Percentiles rank a stretch among this genome's conserved stretches.
Conservation (phyloP, 2,888 invertebrate genomes). For the Sabatieria punctata region DNA sequence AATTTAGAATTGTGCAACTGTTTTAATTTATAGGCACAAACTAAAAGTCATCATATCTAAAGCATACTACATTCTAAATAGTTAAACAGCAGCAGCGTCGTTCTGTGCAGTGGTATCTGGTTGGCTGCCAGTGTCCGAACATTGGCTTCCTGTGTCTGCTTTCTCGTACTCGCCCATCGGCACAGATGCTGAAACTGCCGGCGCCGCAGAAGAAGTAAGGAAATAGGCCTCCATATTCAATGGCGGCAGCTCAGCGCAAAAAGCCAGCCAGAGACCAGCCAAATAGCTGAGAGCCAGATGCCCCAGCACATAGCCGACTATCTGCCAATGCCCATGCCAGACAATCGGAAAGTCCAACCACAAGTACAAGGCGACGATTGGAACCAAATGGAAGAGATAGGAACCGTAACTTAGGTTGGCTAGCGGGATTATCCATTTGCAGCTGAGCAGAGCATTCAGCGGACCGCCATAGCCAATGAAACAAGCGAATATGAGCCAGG, state of each 20-base stretch:
- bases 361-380: not conserved
- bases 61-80: no score
- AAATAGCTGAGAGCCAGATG: not conserved
- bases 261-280: not conserved
- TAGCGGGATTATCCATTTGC: not conserved
- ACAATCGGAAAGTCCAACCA: not conserved
- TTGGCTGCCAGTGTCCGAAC: no score
- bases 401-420: not conserved
- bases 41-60: no score
- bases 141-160: no score
- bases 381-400: not conserved
- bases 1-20: no score
- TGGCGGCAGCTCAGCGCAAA: not conserved
- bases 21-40: no score
- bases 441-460: not conserved
- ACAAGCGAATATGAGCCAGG: not conserved
- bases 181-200: no score
- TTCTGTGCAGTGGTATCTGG: no score
- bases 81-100: no score
- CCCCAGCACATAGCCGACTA: not conserved
- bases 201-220: not conserved
- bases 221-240: not conserved
- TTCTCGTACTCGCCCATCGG: no score
- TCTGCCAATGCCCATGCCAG: not conserved
- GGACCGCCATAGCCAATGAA: not conserved